phyloP scores from a whole-genome alignment of 2,797 vertebrate species.

The Chrosomus eos region DNA sequence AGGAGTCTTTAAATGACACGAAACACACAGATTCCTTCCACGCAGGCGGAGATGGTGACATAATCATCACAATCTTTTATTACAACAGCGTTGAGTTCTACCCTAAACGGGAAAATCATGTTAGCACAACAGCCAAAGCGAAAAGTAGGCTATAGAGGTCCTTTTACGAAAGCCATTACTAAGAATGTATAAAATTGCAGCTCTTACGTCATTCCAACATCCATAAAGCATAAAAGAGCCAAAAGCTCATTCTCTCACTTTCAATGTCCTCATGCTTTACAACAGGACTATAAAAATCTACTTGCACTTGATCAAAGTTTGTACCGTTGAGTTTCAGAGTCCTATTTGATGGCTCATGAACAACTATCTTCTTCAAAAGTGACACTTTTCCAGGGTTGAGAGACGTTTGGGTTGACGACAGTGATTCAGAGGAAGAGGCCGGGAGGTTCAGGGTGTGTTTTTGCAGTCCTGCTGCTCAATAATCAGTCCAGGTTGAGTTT shows the following conservation, averaged over 20 bases:
- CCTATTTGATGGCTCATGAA: conserved; percentile 27
- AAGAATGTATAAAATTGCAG: conserved; percentile 74
- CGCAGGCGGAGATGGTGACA: conserved; percentile 59
- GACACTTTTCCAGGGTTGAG: conserved; percentile 25
- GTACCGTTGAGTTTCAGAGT: conserved; percentile 54
- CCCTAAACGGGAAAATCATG: conserved; percentile 77
- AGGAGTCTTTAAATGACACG: conserved; percentile 1
- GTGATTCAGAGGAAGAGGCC: conserved; percentile 31
- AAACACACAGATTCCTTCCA: conserved; percentile 32
- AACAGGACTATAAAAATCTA: conserved; percentile 62
- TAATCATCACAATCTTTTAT: conserved; percentile 75
- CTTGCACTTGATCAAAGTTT: conserved; percentile 57
- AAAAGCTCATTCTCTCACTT: conserved; percentile 55
- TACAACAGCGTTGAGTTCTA: conserved; percentile 79
- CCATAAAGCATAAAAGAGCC: conserved; percentile 59
- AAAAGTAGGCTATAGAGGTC: conserved; percentile 74
- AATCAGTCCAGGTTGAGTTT: conserved; percentile 40
- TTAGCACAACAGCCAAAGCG: conserved; percentile 81
- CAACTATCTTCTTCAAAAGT: conserved; percentile 18
- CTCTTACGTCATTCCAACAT: conserved; percentile 66
- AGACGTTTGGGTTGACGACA: conserved; percentile 35
- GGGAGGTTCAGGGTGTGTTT: conserved; percentile 31
- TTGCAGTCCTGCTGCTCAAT: conserved; percentile 64
- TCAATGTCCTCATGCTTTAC: conserved; percentile 68
- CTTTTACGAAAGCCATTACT: conserved; percentile 74